These are phyloP conservation scores for Xenopus borealis DNA, from an alignment of 2,113 vertebrate genomes.

Conservation along the genomic window DNA sequence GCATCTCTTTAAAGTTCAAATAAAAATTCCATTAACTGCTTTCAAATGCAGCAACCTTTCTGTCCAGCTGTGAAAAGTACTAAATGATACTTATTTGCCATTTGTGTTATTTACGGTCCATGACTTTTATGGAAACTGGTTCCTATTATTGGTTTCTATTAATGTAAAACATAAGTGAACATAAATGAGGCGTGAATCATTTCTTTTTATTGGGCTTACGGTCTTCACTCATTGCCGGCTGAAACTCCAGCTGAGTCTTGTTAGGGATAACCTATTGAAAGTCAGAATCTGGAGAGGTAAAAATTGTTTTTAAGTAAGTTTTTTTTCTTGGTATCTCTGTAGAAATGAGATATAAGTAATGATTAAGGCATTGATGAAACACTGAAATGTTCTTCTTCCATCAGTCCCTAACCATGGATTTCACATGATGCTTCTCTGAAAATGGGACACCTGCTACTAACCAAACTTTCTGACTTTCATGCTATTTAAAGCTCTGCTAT, in stretches of 20 bases:
- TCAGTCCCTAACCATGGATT: no score
- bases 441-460: no score
- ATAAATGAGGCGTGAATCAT: conserved; percentile 91
- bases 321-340: no score
- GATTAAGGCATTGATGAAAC: no score
- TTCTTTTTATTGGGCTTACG: conserved; percentile 85
- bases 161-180: conserved; percentile 97
- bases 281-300: conserved; percentile 63
- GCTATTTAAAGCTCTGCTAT: no score
- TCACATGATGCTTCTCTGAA: no score
- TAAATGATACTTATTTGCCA: conserved; percentile 86
- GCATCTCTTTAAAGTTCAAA: conserved; percentile 73
- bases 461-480: no score
- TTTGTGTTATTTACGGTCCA: conserved; percentile 94
- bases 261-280: conserved; percentile 80
- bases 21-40: conserved; percentile 75
- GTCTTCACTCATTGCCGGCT: conserved; percentile 68
- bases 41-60: conserved; percentile 74
- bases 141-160: conserved; percentile 95
- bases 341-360: no score
- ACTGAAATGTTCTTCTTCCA: no score
- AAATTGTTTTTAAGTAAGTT: not conserved
- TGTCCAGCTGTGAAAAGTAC: conserved; percentile 81
- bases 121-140: conserved; percentile 90
- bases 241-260: conserved; percentile 76